Base-by-base conservation (phyloP, 2,113 vertebrate species). In the Myocastor coypus region DNA sequence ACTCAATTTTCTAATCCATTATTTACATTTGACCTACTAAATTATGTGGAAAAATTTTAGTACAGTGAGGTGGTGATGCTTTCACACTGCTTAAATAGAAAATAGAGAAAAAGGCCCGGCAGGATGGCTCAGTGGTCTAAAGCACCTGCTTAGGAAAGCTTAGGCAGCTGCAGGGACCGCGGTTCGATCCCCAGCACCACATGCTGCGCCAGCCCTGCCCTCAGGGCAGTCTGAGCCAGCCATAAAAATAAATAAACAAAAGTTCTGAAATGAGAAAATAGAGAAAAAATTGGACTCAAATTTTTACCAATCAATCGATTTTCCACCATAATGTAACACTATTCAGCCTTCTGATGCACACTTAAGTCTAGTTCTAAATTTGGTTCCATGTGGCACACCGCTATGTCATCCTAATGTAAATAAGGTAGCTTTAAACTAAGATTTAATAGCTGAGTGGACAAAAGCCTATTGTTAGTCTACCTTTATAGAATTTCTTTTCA, bases 401-500 rank as follows among this genome's bases (percentile, higher is more conserved):
- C 30, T 68, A 1, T 81, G 46, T 63, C 78, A 22, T 64, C 30
- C 5, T 82, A 73, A 17, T 95, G 93, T 95, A 88, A 77, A 68
- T 92, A 85, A 91, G 34, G 40, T 71, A 68, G 14, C 19, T 83
- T 97, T 80, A 83, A 42, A 94, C 12, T 69, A 61, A 88, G 42
- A 82, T 92, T 95, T 92, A 92, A 82, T 85, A 71, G 88, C 24
- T 55, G 24, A 93, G 83, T 84, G 13, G 80, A 5, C 12, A 97
- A 94, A 92, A 26, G 9, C 1, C 6, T 69, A 20, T 73, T 61
- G 3, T 75, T 78, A 59, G 13, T 84, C 24, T 69, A 22, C 8
- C 52, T 86, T 94, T 52, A 71, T 13, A 83, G 28, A 91, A 66
- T 83, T 85, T 11, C 37, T 95, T n/a, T 91, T 17, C 46, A 96